A percentile compares a stretch with the other conserved stretches of the same genome.
Evolutionary conservation across 2,113 vertebrate species (phyloP).

Genomic region (Cephalopterus ornatus): DNA sequence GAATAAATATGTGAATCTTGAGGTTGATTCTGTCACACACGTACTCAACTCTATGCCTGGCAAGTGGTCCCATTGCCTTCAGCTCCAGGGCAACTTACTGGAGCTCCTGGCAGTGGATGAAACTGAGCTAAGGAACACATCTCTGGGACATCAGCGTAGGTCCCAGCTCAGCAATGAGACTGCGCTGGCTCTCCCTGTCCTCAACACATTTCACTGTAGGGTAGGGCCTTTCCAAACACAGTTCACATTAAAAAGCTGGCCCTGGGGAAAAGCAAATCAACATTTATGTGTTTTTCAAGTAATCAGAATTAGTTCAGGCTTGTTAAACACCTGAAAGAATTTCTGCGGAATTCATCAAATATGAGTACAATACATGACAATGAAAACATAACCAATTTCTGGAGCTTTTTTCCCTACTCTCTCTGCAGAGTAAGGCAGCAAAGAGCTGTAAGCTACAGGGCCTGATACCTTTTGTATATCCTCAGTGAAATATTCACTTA

Average conservation of each 20-base stretch:
- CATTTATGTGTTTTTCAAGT: not conserved
- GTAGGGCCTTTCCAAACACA: not conserved
- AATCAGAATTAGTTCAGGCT: not conserved
- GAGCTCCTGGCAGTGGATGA: not conserved
- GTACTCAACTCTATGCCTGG: not conserved
- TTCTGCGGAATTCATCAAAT: not conserved
- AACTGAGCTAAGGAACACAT: not conserved
- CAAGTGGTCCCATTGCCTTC: not conserved
- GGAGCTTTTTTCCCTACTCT: not conserved
- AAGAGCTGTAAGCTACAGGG: not conserved
- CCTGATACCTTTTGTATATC: not conserved
- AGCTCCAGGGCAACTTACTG: not conserved
- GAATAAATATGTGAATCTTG: not conserved
- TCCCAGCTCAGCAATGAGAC: not conserved
- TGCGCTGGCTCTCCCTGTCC: rapidly evolving
- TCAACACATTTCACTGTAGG: not conserved
- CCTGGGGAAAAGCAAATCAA: not conserved
- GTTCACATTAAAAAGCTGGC: not conserved
- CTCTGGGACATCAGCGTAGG: rapidly evolving
- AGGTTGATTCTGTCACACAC: not conserved
- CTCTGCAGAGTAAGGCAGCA: not conserved
- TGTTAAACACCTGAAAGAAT: not conserved
- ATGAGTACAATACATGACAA: not conserved
- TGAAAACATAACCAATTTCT: not conserved
- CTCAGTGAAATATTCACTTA: not conserved